A percentile compares a stretch with the other conserved stretches of the same genome.
Evolutionary conservation across 2,113 vertebrate species (phyloP).

Genomic region (Rutilus rutilus): DNA sequence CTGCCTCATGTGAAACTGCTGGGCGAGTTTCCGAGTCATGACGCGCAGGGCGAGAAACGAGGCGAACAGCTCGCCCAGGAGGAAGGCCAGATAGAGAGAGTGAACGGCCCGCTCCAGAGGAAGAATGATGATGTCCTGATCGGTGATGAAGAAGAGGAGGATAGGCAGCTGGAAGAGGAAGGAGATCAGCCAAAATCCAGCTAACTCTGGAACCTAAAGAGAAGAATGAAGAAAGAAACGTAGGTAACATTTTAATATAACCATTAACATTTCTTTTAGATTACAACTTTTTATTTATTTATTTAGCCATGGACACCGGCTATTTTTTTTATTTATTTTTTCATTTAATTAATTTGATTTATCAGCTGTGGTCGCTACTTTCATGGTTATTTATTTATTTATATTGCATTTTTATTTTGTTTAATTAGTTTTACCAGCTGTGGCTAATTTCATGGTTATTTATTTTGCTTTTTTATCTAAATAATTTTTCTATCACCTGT

Average conservation of each 20-base stretch:
- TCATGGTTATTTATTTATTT: not conserved
- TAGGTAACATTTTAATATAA: not conserved
- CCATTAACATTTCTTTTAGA: not conserved
- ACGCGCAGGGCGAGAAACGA: constrained; percentile 75
- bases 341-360: not conserved
- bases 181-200: constrained; percentile 85
- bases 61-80: constrained; percentile 70
- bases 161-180: constrained; percentile 83
- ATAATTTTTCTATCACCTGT: too few relatives aligned
- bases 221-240: constrained; percentile 10
- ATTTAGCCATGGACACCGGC: not conserved
- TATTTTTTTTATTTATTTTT: not conserved
- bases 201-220: constrained; percentile 82
- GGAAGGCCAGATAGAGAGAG: constrained; percentile 76
- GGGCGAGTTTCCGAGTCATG: constrained; percentile 78
- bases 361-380: not conserved
- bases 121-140: constrained; percentile 73
- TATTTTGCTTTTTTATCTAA: too few relatives aligned
- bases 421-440: too few relatives aligned
- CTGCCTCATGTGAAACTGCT: constrained; percentile 79
- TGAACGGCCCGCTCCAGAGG: constrained; percentile 80
- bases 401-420: not conserved
- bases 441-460: too few relatives aligned
- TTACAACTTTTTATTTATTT: not conserved
- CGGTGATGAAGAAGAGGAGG: constrained; percentile 84